Conservation (phyloP, 2,797 vertebrate species). For the Forpus xanthops region DNA sequence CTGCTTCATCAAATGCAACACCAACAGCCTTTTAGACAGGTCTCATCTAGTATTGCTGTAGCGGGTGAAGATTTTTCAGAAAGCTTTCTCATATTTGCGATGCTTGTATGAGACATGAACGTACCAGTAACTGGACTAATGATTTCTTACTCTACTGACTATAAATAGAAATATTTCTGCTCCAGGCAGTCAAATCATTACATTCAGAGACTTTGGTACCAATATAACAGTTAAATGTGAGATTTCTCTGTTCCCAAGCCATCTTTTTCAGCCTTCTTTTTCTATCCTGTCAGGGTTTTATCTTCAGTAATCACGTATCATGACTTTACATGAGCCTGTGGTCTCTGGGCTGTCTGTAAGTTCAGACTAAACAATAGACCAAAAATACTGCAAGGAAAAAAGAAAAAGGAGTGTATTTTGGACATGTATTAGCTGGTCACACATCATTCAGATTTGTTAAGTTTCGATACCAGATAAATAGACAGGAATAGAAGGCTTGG, state of each 20-base stretch:
- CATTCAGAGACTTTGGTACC: neutral
- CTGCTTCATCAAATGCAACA: slow-evolving; percentile 1
- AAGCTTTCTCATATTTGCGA: neutral
- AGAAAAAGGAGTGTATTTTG: neutral
- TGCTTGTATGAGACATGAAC: neutral
- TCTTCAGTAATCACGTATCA: neutral
- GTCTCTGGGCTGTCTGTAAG: neutral
- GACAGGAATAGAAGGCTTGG: neutral
- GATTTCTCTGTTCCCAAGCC: neutral
- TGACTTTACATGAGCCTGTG: neutral
- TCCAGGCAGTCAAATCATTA: neutral
- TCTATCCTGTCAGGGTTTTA: neutral
- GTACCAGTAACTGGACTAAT: neutral
- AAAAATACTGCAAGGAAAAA: neutral
- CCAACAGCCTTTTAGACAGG: neutral
- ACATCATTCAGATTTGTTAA: slow-evolving; percentile 1
- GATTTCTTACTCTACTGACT: neutral
- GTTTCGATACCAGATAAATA: neutral
- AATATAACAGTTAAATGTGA: neutral
- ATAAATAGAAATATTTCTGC: slow-evolving; percentile 10
- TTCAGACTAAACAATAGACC: neutral
- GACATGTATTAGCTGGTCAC: neutral
- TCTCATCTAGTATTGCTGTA: neutral
- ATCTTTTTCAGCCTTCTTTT: neutral
- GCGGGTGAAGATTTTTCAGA: neutral